phyloP scores from a whole-genome alignment of 1,140 invertebrate genomes.

The Atopsyche davidsoni region DNA sequence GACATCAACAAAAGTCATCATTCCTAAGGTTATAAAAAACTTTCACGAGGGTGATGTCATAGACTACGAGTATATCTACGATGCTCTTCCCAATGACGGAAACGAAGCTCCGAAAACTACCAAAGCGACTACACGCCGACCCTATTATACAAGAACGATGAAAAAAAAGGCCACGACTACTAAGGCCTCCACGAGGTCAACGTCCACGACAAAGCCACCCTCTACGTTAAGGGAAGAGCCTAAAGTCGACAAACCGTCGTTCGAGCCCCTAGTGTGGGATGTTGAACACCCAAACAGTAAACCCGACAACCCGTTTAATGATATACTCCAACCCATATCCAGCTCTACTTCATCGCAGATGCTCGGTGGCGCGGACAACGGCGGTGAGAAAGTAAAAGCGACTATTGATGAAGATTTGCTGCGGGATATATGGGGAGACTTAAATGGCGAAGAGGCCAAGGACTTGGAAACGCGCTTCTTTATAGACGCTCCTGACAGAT shows the following conservation, averaged over 20 bases:
- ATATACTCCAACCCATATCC: not conserved
- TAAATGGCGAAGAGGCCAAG: not conserved
- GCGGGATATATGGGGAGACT: conserved; percentile 1
- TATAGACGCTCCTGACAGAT: conserved; percentile 5
- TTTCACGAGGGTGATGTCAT: conserved; percentile 20
- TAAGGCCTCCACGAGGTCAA: no score
- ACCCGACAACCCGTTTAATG: not conserved
- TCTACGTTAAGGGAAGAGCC: not conserved
- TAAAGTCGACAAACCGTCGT: not conserved
- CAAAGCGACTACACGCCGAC: no score
- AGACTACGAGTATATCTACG: conserved; percentile 23
- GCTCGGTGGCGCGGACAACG: not conserved
- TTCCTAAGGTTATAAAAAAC: not conserved
- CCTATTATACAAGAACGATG: no score
- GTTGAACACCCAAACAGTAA: not conserved
- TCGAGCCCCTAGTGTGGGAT: no score
- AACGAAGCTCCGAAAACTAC: no score
- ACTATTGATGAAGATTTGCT: not conserved
- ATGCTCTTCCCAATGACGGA: conserved; percentile 6
- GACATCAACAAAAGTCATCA: no score
- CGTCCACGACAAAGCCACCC: no score
- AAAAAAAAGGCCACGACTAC: no score
- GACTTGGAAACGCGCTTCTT: conserved; percentile 4
- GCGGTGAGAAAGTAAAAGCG: not conserved
- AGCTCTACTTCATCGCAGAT: not conserved